phyloP scores from a whole-genome alignment of 2,113 vertebrate genomes.

The Elgaria multicarinata region DNA sequence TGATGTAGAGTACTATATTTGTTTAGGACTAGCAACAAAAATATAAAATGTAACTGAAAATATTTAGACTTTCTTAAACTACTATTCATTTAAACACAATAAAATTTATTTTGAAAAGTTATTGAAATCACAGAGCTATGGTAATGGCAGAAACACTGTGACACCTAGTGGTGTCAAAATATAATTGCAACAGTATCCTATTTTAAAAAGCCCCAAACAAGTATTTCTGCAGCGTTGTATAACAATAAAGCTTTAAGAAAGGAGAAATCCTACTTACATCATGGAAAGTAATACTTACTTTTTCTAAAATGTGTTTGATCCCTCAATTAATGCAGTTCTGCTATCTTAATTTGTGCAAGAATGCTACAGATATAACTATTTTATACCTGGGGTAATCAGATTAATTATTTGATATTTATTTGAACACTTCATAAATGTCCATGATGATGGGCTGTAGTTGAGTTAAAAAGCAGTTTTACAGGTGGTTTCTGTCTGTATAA shows the following conservation, averaged over 20 bases:
- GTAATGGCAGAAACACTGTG: background rate
- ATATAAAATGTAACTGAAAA: background rate
- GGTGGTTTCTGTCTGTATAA: background rate
- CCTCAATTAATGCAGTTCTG: background rate
- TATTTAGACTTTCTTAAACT: background rate
- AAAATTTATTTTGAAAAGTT: background rate
- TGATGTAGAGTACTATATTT: background rate
- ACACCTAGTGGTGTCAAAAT: slow-evolving; percentile 1
- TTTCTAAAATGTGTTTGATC: background rate
- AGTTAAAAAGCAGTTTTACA: background rate
- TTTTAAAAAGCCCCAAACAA: background rate
- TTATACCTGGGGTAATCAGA: background rate
- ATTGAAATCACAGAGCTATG: too few relatives aligned
- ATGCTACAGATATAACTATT: background rate
- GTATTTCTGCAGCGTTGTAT: background rate
- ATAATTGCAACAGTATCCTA: background rate
- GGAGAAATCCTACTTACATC: background rate
- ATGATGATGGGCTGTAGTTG: background rate
- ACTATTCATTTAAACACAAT: background rate
- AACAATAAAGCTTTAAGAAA: background rate
- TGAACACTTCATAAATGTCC: background rate
- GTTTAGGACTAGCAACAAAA: background rate
- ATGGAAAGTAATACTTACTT: background rate
- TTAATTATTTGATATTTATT: background rate
- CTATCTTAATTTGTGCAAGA: background rate